Conservation (phyloP, 2,113 vertebrate species). For the Pipa parva region DNA sequence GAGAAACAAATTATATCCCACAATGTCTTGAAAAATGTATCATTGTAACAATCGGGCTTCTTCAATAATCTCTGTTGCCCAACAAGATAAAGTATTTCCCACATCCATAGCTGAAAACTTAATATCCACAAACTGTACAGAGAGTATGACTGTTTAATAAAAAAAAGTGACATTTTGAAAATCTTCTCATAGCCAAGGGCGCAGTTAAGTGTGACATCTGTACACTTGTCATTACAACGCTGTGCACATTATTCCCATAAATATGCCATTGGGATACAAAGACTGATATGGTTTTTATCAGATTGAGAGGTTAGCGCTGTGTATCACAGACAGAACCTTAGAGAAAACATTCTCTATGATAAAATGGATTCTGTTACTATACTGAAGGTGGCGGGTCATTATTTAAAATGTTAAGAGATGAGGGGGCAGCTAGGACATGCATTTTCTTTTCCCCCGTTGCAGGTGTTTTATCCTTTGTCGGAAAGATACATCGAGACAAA, state of each 20-base stretch:
- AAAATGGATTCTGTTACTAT: conserved; percentile 77
- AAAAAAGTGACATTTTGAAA: conserved; percentile 57
- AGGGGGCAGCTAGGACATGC: conserved; percentile 19
- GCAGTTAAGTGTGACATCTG: conserved; percentile 73
- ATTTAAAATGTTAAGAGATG: conserved; percentile 71
- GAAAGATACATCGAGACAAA: conserved; percentile 92
- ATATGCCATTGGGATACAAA: conserved; percentile 57
- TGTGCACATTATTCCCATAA: conserved; percentile 63
- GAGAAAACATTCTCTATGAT: conserved; percentile 69
- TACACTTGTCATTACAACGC: conserved; percentile 68
- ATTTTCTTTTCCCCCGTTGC: conserved; percentile 39
- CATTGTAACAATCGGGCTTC: not conserved
- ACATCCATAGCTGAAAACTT: conserved; percentile 21
- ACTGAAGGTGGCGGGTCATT: conserved; percentile 85
- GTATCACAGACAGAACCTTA: conserved; percentile 64
- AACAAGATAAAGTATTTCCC: conserved; percentile 25
- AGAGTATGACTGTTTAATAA: conserved; percentile 47
- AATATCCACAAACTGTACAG: conserved; percentile 38
- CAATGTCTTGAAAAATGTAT: conserved; percentile 26
- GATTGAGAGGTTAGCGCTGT: conserved; percentile 63
- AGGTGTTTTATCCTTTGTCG: conserved; percentile 86
- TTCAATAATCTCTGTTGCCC: conserved; percentile 29
- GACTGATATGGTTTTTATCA: conserved; percentile 61
- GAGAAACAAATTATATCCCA: conserved; percentile 21
- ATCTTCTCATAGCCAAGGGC: conserved; percentile 67